Percentiles rank a stretch among this genome's conserved stretches.
phyloP scores from a whole-genome alignment of 2,113 vertebrate species.

The Leucoraja erinaceus region DNA sequence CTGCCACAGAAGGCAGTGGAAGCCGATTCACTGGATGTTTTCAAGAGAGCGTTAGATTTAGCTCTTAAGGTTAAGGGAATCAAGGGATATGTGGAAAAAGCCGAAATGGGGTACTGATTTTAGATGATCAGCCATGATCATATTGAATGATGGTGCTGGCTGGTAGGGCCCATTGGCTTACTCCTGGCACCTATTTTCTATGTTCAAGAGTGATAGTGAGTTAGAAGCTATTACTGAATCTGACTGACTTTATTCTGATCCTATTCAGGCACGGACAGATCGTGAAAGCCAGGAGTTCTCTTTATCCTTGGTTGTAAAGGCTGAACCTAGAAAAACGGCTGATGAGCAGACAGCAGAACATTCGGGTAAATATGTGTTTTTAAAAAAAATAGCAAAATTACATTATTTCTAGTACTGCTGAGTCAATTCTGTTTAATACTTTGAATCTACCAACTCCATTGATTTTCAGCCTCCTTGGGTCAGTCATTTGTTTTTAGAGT shows the following conservation, averaged over 20 bases:
- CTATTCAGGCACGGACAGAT: slow-evolving; percentile 63
- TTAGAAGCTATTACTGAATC: neutral
- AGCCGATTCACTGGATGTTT: too few relatives aligned
- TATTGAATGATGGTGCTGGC: too few relatives aligned
- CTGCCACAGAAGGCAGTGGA: too few relatives aligned
- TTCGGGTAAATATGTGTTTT: slow-evolving; percentile 36
- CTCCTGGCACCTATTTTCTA: neutral
- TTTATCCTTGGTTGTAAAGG: slow-evolving; percentile 47
- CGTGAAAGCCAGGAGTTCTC: slow-evolving; percentile 50
- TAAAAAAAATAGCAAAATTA: neutral
- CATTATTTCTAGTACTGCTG: neutral
- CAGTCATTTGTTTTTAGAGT: neutral
- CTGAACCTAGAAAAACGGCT: slow-evolving; percentile 44
- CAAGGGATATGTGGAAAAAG: too few relatives aligned
- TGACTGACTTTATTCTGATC: slow-evolving; percentile 39
- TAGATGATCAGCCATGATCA: too few relatives aligned
- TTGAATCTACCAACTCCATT: neutral
- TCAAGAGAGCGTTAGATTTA: too few relatives aligned
- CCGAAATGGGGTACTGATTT: too few relatives aligned
- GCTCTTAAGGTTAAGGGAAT: too few relatives aligned
- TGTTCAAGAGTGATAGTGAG: neutral
- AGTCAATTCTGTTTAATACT: neutral
- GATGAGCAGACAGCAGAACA: slow-evolving; percentile 42
- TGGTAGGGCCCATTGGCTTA: too few relatives aligned
- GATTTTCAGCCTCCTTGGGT: too few relatives aligned